Base-by-base conservation (phyloP, 2,888 invertebrate species). In the Conomelus anceps region DNA sequence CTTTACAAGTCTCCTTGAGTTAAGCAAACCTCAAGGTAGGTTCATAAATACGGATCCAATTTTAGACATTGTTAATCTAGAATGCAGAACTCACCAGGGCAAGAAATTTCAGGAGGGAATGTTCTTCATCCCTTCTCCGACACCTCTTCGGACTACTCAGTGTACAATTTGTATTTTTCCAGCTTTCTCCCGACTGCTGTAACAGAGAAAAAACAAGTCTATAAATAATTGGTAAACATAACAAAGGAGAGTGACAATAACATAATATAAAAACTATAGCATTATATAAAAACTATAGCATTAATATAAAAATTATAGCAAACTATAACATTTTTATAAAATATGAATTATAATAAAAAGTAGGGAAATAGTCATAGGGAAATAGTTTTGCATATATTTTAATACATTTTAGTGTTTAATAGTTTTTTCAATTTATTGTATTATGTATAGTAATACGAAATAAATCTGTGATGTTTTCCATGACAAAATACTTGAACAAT, bases 51-150 rank as follows among this genome's bases (percentile, higher is more conserved):
- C 17, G 17, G 17, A 17, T 34, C 17, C 34, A 34, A 3, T 34
- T 4, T 17, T 1, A 17, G 17, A 41, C 7, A 41, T 41, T 17
- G 17, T 3, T 41, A n/a, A 63, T n/a, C n/a, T n/a, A n/a, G n/a
- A n/a, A n/a, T n/a, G n/a, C n/a, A n/a, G n/a, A 26, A 92, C 92
- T 92, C 91, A 94, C 94, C 92, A 94, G 91, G 23, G 94, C 94
- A 87, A 97, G 94, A 93, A 96, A 96, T 94, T 97, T 96, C 91
- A 97, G 94, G 91, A 94, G 92, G 1, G 94, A 94, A 93, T 94
- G 94, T 89, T 94, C 94, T 90, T 94, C 94, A 34, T 92, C 92
- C 23, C 90, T 88, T 11, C 88, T 90, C 17, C 91, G 89, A 88
- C 90, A 91, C 91, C 90, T 95, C 93, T 92, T 95, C 95, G 91